Evolutionary conservation across 2,113 vertebrate species (phyloP).

Genomic region (Dissostichus mawsoni): DNA sequence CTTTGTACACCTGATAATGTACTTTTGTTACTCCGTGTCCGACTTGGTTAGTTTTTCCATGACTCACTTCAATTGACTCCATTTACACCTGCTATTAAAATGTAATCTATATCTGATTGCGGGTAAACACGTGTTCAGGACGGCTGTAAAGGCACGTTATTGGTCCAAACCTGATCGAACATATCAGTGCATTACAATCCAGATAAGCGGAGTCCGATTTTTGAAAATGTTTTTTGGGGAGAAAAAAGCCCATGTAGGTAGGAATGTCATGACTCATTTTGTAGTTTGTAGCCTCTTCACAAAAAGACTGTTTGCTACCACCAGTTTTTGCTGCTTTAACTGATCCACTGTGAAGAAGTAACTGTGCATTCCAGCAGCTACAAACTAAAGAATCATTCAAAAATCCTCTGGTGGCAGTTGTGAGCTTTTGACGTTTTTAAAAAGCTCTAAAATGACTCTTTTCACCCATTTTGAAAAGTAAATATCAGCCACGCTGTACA

Average conservation of each 20-base stretch:
- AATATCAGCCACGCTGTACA: background rate
- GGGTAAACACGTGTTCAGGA: slow-evolving; percentile 11
- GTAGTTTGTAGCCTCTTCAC: slow-evolving; percentile 15
- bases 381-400: background rate
- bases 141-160: background rate
- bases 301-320: background rate
- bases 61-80: slow-evolving; percentile 43
- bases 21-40: slow-evolving; percentile 40
- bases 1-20: slow-evolving; percentile 36
- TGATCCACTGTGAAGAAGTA: background rate
- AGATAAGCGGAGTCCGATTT: background rate
- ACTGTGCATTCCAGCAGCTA: background rate
- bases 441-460: too few species aligned
- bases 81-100: slow-evolving; percentile 72
- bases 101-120: slow-evolving; percentile 30
- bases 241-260: slow-evolving; percentile 2
- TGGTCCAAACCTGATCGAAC: background rate
- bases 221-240: background rate
- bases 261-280: slow-evolving; percentile 12
- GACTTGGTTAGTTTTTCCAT: slow-evolving; percentile 59
- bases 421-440: background rate
- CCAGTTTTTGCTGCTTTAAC: slow-evolving; percentile 2
- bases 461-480: background rate
- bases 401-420: background rate
- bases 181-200: background rate